Percentiles rank a stretch among this genome's conserved stretches.
Conservation (phyloP, 2,113 vertebrate genomes). For the Podiceps cristatus region DNA sequence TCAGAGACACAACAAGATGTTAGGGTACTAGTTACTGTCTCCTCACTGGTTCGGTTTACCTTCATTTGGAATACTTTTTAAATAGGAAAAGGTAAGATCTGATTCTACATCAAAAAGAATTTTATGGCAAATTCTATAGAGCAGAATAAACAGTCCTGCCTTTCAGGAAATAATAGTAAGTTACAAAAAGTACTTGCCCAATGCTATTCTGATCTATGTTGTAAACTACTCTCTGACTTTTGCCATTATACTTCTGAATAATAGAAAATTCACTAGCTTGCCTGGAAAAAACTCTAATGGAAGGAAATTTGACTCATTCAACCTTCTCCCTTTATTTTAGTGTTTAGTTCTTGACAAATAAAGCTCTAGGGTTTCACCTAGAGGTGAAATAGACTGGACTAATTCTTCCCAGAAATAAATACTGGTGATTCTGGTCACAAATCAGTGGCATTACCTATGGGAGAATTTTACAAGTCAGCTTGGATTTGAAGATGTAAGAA, state of each 20-base stretch:
- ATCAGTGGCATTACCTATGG: background rate
- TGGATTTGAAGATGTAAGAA: background rate
- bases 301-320: background rate
- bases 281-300: background rate
- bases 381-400: background rate
- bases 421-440: background rate
- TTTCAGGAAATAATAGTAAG: background rate
- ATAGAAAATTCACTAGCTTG: background rate
- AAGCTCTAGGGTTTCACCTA: background rate
- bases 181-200: background rate
- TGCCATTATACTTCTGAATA: background rate
- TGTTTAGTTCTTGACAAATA: background rate
- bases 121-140: background rate
- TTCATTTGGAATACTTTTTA: background rate
- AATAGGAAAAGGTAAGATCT: background rate
- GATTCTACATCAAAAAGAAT: background rate
- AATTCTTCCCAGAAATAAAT: background rate
- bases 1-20: background rate
- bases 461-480: background rate
- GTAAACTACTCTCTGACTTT: background rate
- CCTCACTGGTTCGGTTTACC: background rate
- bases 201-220: background rate
- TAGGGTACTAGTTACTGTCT: background rate
- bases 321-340: background rate
- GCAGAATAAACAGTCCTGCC: background rate